Evolutionary conservation across 2,888 invertebrate genomes (phyloP).

Genomic region (Lysandra bellargus): DNA sequence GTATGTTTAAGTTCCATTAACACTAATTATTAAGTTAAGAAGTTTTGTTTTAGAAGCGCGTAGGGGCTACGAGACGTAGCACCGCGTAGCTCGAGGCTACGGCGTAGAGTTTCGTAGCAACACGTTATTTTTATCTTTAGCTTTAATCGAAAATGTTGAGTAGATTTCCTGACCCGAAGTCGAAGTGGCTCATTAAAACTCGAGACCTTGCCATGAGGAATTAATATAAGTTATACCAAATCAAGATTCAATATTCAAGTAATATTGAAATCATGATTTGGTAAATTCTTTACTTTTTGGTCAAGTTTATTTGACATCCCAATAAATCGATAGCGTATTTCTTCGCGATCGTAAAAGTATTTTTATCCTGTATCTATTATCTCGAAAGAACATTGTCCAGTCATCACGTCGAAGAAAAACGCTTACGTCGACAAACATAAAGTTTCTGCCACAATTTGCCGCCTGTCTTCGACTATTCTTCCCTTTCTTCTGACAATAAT

Average conservation of each 20-base stretch:
- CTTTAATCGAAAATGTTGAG: not conserved
- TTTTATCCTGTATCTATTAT: conserved; percentile 22
- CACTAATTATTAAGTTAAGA: not conserved
- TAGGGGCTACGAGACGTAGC: not conserved
- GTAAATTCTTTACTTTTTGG: not conserved
- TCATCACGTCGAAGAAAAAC: conserved; percentile 34
- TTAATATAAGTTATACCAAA: too few relatives aligned
- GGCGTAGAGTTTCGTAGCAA: not conserved
- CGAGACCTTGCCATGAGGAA: not conserved
- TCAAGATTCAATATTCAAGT: too few relatives aligned
- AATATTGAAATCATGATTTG: too few relatives aligned
- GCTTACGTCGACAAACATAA: conserved; percentile 38
- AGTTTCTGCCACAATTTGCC: conserved; percentile 44
- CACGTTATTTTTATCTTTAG: not conserved
- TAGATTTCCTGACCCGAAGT: not conserved
- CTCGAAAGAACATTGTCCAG: conserved; percentile 19
- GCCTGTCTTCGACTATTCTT: conserved; percentile 41
- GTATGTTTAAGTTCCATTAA: not conserved
- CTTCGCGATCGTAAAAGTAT: not conserved
- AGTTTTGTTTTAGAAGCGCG: not conserved
- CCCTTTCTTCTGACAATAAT: conserved; percentile 34
- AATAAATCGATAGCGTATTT: conserved; percentile 8
- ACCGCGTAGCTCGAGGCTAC: conserved; percentile 7
- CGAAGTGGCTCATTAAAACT: not conserved
- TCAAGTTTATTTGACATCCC: not conserved